Evolutionary conservation across 2,888 invertebrate species (phyloP).

Genomic region (Tineola bisselliella): DNA sequence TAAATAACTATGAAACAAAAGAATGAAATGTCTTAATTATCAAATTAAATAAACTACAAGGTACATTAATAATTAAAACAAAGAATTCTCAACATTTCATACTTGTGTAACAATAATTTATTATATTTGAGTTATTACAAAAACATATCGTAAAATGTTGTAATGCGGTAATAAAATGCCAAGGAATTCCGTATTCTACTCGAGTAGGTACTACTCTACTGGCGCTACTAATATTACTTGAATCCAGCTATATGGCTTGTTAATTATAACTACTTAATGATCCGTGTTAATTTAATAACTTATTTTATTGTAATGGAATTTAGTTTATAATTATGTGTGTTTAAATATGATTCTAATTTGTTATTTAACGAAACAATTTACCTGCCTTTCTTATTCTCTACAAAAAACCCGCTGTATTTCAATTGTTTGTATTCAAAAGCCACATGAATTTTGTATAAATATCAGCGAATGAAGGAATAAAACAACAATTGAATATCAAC

Average conservation of each 20-base stretch:
- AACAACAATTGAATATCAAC: too few species aligned
- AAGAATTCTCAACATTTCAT: background rate
- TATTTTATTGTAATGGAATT: background rate
- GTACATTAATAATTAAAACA: background rate
- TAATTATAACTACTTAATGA: background rate
- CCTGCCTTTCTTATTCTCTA: too few species aligned
- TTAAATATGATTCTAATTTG: background rate
- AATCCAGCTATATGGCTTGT: background rate
- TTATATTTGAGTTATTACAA: slow-evolving; percentile 7
- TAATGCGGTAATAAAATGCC: slow-evolving; percentile 1
- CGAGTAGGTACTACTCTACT: too few species aligned
- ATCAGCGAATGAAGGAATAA: too few species aligned
- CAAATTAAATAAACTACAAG: too few species aligned
- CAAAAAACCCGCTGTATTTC: too few species aligned
- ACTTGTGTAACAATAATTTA: slow-evolving; percentile 3
- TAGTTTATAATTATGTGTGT: background rate
- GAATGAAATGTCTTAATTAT: too few species aligned
- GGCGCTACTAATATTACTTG: background rate
- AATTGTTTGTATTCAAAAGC: too few species aligned
- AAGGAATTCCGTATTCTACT: slow-evolving; percentile 1
- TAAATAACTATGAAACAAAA: too few species aligned
- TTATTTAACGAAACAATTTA: too few species aligned
- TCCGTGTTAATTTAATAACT: background rate
- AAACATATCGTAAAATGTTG: slow-evolving; percentile 9
- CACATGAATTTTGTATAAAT: too few species aligned